Evolutionary conservation across 1,140 invertebrate species (phyloP), one percentile per base, ranked within the genome.

Genomic region (Branchinecta lindahli): DNA sequence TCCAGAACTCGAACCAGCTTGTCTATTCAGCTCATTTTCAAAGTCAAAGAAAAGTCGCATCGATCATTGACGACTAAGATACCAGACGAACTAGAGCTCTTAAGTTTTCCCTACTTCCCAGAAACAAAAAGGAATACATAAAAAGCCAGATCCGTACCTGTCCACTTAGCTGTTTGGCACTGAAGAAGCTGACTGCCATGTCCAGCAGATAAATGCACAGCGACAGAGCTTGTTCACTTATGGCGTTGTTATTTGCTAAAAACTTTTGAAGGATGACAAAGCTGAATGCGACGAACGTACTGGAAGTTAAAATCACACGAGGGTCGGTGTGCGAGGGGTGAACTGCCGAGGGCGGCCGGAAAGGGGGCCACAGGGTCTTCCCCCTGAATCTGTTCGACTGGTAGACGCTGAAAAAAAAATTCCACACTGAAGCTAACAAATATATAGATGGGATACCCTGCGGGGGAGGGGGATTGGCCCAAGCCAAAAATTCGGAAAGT

Each of bases 151-250:
- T 67, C 69, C 18, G 61, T 70, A 78, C 77, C 72, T 76, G 74
- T 69, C 71, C 74, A 46, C 70, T 69, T 10, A 45, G 69, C 68
- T 75, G 74, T 68, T 72, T 71, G 33, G 74, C 82, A 70, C 83
- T 71, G 46, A 74, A 85, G 70, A 85, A 84, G 76, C 86, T 83
- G 20, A 93, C 81, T 44, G 90, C 86, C 79, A 94, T 85, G 78
- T 94, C 90, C 44, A 96, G 80, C 65, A 98, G 82, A 78, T 92
- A 94, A 45, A 96, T 82, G 68, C 89, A 83, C 44, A 96, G 78
- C 69, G 91, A 89, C 72, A 95, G 83, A 70, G 92, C 84, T 77
- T 93, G 88, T 78, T 95, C 92, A 9, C 89, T 86, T 15, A 91
- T 82, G 71, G 83, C 83, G 69, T 85, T 83, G n/a, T 84, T 85